phyloP scores from a whole-genome alignment of 1,140 invertebrate species.

The Metopolophium dirhodum region DNA sequence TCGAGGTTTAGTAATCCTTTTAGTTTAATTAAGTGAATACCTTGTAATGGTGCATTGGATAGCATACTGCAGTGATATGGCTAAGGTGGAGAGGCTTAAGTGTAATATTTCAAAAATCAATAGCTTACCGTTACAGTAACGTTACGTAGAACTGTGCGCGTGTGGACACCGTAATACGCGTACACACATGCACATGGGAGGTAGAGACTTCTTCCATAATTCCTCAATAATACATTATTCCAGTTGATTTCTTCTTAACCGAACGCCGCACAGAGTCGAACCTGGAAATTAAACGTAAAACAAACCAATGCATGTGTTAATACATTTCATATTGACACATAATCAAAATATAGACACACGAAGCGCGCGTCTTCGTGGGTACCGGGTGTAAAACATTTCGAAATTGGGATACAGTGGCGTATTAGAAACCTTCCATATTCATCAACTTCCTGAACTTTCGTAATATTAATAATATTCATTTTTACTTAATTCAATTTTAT shows the following conservation, averaged over 20 bases:
- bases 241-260: conserved; percentile 9
- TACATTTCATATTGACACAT: background rate
- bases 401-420: background rate
- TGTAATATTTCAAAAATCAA: conserved; percentile 49
- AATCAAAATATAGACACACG: background rate
- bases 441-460: background rate
- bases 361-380: too few relatives aligned
- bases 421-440: background rate
- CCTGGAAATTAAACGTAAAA: conserved; percentile 28
- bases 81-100: background rate
- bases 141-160: background rate
- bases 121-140: conserved; percentile 3
- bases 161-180: background rate
- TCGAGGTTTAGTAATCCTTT: conserved; percentile 48
- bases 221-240: background rate
- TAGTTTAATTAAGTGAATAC: conserved; percentile 55
- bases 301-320: conserved; percentile 1
- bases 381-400: background rate
- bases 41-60: conserved; percentile 54
- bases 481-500: background rate
- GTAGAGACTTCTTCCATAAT: background rate
- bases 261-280: background rate
- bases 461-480: background rate
- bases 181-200: background rate
- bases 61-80: conserved; percentile 45